A percentile compares a stretch with the other conserved stretches of the same genome.
Evolutionary conservation across 2,113 vertebrate species (phyloP).

Genomic region (Chaetodon trifascialis): DNA sequence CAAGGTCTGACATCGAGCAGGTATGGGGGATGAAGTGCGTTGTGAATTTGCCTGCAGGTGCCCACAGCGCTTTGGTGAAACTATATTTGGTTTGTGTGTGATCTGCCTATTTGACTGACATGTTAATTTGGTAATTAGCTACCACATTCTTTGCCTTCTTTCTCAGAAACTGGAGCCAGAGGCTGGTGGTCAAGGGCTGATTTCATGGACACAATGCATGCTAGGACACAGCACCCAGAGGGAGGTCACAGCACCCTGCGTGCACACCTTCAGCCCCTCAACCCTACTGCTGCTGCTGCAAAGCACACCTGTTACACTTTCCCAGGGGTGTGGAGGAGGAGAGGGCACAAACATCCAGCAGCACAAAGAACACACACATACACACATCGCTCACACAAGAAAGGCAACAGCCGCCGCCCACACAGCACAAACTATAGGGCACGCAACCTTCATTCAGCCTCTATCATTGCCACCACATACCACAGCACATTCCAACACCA

Average conservation of each 20-base stretch:
- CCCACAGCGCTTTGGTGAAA: neutral
- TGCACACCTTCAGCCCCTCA: conserved; percentile 9
- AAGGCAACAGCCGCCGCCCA: conserved; percentile 53
- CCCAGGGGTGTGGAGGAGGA: conserved; percentile 86
- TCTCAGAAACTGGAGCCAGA: conserved; percentile 29
- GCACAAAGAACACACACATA: conserved; percentile 63
- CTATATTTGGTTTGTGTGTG: conserved; percentile 10
- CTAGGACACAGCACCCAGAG: conserved; percentile 15
- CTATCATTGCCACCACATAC: conserved; percentile 39
- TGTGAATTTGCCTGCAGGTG: neutral
- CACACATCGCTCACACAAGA: conserved; percentile 23
- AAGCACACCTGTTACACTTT: conserved; percentile 94
- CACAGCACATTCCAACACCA: conserved; percentile 54
- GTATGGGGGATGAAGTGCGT: neutral
- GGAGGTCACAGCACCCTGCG: conserved; percentile 27
- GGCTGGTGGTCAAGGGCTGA: conserved; percentile 32
- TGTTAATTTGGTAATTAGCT: conserved; percentile 46
- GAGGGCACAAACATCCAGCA: conserved; percentile 84
- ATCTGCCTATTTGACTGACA: conserved; percentile 38
- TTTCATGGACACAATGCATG: conserved; percentile 30
- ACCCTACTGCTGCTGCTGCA: conserved; percentile 85
- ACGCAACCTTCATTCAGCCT: conserved; percentile 57
- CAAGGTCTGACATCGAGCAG: neutral
- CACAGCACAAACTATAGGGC: conserved; percentile 52
- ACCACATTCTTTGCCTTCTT: conserved; percentile 47